Conservation (phyloP, 2,888 invertebrate species). For the Chalcosyrphus nemorum region DNA sequence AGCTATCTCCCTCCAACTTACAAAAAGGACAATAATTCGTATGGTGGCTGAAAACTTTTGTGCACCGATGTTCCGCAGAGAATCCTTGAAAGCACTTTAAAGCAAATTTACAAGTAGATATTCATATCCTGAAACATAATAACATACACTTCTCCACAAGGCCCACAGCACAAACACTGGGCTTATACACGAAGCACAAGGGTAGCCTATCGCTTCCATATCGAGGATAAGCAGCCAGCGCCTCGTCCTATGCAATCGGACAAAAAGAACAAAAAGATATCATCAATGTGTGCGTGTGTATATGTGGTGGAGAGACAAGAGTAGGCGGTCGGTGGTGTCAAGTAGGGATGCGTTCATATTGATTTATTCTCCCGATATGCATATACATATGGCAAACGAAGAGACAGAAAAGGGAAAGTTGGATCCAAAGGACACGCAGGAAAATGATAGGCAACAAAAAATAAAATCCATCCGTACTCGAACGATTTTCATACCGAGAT, state of each 20-base stretch:
- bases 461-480: constrained; percentile 38
- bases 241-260: constrained; percentile 6
- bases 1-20: too few species aligned
- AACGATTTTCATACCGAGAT: constrained; percentile 44
- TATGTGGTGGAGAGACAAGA: neutral
- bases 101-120: constrained; percentile 43
- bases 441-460: constrained; percentile 6
- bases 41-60: neutral
- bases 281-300: neutral
- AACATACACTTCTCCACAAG: constrained; percentile 26
- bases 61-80: constrained; percentile 10
- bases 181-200: neutral
- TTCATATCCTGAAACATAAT: constrained; percentile 55
- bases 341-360: constrained; percentile 48
- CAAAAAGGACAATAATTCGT: neutral
- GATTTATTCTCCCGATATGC: constrained; percentile 44
- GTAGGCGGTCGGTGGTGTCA: too few species aligned
- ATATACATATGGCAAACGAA: constrained; percentile 5
- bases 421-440: constrained; percentile 14
- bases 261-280: constrained; percentile 46
- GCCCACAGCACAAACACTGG: constrained; percentile 42
- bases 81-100: constrained; percentile 25
- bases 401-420: constrained; percentile 61
- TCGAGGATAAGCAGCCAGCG: constrained; percentile 21
- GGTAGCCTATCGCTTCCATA: constrained; percentile 23